phyloP scores from a whole-genome alignment of 2,888 invertebrate genomes.

The Eupithecia vulgata region DNA sequence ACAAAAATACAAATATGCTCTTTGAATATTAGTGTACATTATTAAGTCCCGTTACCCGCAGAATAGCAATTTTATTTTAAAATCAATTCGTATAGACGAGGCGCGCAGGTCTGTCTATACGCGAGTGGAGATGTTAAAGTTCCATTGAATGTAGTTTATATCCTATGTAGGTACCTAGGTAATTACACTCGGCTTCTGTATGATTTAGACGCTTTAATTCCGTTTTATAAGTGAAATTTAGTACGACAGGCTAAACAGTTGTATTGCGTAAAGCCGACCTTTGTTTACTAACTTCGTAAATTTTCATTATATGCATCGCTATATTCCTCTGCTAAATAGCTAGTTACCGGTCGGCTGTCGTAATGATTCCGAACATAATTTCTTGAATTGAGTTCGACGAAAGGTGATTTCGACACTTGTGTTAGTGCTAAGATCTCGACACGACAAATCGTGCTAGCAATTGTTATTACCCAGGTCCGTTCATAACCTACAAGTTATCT shows the following conservation, averaged over 20 bases:
- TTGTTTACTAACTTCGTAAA: conserved; percentile 16
- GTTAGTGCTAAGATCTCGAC: conserved; percentile 53
- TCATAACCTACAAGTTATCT: conserved; percentile 18
- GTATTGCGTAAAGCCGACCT: neutral
- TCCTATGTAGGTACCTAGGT: no score
- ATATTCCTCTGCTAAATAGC: conserved; percentile 49
- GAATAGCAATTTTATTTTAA: no score
- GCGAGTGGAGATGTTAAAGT: no score
- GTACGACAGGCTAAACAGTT: neutral
- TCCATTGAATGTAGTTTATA: no score
- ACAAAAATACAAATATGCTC: no score
- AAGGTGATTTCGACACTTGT: conserved; percentile 58
- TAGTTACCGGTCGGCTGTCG: conserved; percentile 53
- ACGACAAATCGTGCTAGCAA: conserved; percentile 55
- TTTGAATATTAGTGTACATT: no score
- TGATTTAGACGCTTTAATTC: neutral
- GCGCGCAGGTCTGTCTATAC: no score
- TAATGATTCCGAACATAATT: conserved; percentile 61
- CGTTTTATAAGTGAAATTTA: neutral
- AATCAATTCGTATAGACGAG: no score
- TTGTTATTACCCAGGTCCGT: conserved; percentile 46
- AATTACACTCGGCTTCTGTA: neutral
- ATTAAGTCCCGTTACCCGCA: no score
- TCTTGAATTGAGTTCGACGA: conserved; percentile 66
- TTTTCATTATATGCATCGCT: conserved; percentile 43